These are phyloP conservation scores for Dallia pectoralis DNA, from an alignment of 2,797 vertebrate genomes.

Conservation along the genomic window DNA sequence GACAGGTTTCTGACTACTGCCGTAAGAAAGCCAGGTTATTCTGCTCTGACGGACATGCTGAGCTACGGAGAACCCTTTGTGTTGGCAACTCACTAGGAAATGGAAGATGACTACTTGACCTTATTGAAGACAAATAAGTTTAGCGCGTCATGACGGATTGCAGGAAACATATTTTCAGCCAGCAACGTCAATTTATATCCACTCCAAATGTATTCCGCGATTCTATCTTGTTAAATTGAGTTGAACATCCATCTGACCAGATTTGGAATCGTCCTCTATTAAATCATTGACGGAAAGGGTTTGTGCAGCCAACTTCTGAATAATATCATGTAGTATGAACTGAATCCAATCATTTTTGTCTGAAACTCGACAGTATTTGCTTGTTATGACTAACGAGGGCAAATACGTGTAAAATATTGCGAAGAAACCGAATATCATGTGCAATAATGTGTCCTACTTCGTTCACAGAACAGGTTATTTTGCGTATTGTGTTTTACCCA, in stretches of 20 bases:
- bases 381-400: too few relatives aligned
- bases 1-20: slow-evolving; percentile 28
- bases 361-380: too few relatives aligned
- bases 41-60: neutral
- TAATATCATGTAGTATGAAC: neutral
- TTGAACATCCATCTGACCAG: neutral
- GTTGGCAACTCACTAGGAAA: neutral
- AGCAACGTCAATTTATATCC: neutral
- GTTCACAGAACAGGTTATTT: too few relatives aligned
- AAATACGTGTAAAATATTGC: too few relatives aligned
- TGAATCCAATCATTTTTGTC: too few relatives aligned
- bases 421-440: too few relatives aligned
- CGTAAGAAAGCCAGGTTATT: neutral
- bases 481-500: neutral
- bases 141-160: neutral
- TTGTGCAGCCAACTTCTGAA: neutral
- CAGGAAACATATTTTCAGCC: neutral
- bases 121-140: neutral
- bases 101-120: neutral
- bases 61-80: slow-evolving; percentile 1
- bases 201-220: neutral
- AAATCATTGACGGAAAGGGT: neutral
- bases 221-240: neutral
- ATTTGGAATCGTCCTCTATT: neutral
- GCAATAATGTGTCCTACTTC: too few relatives aligned